phyloP scores from a whole-genome alignment of 2,888 invertebrate species.

The Melinaea menophilus region DNA sequence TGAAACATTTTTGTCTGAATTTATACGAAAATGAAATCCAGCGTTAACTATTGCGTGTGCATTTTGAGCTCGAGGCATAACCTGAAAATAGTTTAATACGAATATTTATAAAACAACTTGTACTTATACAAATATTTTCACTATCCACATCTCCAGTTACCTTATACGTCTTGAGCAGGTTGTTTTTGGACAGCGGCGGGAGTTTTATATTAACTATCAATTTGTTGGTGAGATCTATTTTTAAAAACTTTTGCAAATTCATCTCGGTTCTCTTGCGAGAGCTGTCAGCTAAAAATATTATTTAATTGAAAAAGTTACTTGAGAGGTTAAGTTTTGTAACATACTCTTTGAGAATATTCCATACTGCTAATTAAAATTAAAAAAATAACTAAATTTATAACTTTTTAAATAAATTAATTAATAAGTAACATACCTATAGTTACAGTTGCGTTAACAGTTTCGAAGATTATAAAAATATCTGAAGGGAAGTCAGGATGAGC shows the following conservation, averaged over 20 bases:
- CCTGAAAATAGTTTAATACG: constrained; percentile 66
- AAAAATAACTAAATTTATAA: no score
- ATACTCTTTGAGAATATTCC: no score
- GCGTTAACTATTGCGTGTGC: constrained; percentile 88
- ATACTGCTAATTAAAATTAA: no score
- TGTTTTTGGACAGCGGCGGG: constrained; percentile 57
- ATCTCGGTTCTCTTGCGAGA: constrained; percentile 41
- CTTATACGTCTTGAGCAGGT: constrained; percentile 64
- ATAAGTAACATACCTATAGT: constrained; percentile 58
- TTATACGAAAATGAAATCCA: constrained; percentile 81
- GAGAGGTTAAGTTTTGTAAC: not conserved
- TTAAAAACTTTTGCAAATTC: constrained; percentile 57
- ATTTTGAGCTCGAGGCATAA: constrained; percentile 86
- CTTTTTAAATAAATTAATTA: no score
- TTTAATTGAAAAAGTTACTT: not conserved
- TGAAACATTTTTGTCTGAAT: constrained; percentile 55
- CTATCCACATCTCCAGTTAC: constrained; percentile 34
- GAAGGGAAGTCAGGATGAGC: constrained; percentile 83
- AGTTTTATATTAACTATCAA: constrained; percentile 68
- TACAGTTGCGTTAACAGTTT: constrained; percentile 77
- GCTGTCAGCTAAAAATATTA: constrained; percentile 48
- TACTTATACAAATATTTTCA: no score
- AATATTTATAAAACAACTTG: not conserved
- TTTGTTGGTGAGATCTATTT: constrained; percentile 56
- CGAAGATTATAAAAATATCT: constrained; percentile 82